Evolutionary conservation across 2,797 vertebrate genomes (phyloP), one percentile per base, ranked within the genome.

Genomic region (Neostethus bicornis): DNA sequence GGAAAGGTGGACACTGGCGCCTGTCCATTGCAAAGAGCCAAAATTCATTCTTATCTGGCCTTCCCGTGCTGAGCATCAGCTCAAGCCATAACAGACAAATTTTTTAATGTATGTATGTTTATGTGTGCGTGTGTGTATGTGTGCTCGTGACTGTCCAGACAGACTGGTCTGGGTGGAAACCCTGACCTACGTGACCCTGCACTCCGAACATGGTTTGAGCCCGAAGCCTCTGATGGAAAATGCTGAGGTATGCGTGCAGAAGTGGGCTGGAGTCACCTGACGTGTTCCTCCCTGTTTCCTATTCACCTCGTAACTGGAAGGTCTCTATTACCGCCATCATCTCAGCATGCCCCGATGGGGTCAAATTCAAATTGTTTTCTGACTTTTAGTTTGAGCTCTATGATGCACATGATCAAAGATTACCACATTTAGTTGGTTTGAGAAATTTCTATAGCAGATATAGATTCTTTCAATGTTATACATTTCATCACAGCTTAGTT

Each of bases 271-370:
- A 81, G 87, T 89, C 90, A 90, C 90, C 86, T 60, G 76, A 90
- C 75, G 54, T 88, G 92, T 91, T 89, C 88, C 89, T 92, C 92
- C 91, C 93, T 93, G n/a, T n/a, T n/a, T n/a, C n/a, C 91, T 90
- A 91, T 91, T 88, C 63, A 52, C 38, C 60, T 24, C 42, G 67
- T 20, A n/a, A 37, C 41, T 17, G 21, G 31, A 58, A 43, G 68
- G 51, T 61, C 68, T 61, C 61, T 48, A 16, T 50, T 81, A 66
- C 68, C 57, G 39, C 44, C 67, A 32, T 39, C 45, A 7, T 44
- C 51, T 14, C 41, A 34, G 43, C 20, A 51, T 49, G 31, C 26
- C 57, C 31, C 66, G 32, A 49, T 45, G 11, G 19, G n/a, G 35
- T 66, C 55, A 51, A n/a, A 48, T 3, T 37, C 28, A 38, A 24